Conservation (phyloP, 2,113 vertebrate genomes). For the Paralichthys olivaceus region DNA sequence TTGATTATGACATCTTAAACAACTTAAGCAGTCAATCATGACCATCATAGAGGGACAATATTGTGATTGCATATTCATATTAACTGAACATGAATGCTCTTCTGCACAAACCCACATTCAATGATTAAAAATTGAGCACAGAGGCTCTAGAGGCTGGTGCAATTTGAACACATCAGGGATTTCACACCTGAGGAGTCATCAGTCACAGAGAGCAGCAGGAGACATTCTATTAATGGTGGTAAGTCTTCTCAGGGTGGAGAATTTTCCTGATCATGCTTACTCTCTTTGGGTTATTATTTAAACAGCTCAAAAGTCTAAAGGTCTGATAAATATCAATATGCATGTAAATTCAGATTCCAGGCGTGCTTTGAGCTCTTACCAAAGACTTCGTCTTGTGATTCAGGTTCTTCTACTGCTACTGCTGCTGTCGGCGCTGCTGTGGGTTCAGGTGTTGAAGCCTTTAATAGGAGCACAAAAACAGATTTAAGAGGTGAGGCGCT, state of each 20-base stretch:
- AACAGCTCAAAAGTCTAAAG: too few species aligned
- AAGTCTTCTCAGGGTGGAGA: not conserved
- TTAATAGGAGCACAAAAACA: slow-evolving; percentile 71
- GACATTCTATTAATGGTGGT: not conserved
- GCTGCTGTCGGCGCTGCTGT: slow-evolving; percentile 12
- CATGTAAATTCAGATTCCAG: not conserved
- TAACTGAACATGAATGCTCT: not conserved
- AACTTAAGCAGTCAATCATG: not conserved
- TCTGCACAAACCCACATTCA: not conserved
- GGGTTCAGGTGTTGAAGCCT: slow-evolving; percentile 71
- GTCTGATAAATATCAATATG: not conserved
- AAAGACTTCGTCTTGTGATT: slow-evolving; percentile 89
- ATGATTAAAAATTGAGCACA: not conserved
- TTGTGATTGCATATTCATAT: not conserved
- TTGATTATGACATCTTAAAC: not conserved
- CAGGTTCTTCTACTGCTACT: slow-evolving; percentile 48
- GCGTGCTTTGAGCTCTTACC: slow-evolving; percentile 77
- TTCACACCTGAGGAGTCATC: not conserved
- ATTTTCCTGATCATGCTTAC: not conserved
- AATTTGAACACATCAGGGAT: not conserved
- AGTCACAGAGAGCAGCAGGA: not conserved
- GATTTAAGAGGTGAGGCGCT: slow-evolving; percentile 61
- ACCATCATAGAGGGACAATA: not conserved
- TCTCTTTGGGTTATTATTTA: too few species aligned
- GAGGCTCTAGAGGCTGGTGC: not conserved